Percentiles rank a stretch among this genome's conserved stretches.
These are phyloP conservation scores for Metallyticus violacea DNA, from an alignment of 2,888 invertebrate species.

Conservation along the genomic window DNA sequence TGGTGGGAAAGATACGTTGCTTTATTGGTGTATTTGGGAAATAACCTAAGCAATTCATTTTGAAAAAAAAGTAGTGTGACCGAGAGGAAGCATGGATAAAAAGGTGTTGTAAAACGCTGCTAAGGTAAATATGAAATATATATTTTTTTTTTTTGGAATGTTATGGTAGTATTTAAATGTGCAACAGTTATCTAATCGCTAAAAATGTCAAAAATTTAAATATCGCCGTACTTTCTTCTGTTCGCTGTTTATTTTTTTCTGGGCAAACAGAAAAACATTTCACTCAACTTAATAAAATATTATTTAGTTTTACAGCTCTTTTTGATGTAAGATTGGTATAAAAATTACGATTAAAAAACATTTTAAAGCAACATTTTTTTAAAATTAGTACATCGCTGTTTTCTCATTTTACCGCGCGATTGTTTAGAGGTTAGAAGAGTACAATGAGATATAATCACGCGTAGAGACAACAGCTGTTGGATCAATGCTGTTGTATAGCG, in stretches of 20 bases:
- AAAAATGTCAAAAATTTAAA: not conserved
- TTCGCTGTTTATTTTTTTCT: too few relatives aligned
- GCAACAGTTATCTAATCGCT: too few relatives aligned
- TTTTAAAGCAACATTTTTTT: not conserved
- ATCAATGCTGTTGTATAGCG: not conserved
- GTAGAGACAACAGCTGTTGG: not conserved
- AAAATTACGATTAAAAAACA: not conserved
- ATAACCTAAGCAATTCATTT: not conserved
- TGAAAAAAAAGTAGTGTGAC: not conserved
- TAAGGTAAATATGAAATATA: not conserved
- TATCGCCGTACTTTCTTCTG: too few relatives aligned
- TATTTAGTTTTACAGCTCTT: not conserved
- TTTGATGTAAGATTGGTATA: not conserved
- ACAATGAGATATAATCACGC: too few relatives aligned
- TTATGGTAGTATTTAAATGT: too few relatives aligned
- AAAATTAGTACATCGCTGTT: not conserved
- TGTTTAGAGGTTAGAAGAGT: not conserved
- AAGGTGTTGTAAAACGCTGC: not conserved
- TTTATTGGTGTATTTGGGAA: not conserved
- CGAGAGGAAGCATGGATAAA: not conserved
- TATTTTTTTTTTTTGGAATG: too few relatives aligned
- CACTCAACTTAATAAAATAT: too few relatives aligned
- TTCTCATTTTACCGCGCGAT: not conserved
- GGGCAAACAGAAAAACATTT: not conserved
- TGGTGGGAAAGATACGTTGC: not conserved